phyloP scores from a whole-genome alignment of 2,797 vertebrate genomes.

The Lophotriccus pileatus region DNA sequence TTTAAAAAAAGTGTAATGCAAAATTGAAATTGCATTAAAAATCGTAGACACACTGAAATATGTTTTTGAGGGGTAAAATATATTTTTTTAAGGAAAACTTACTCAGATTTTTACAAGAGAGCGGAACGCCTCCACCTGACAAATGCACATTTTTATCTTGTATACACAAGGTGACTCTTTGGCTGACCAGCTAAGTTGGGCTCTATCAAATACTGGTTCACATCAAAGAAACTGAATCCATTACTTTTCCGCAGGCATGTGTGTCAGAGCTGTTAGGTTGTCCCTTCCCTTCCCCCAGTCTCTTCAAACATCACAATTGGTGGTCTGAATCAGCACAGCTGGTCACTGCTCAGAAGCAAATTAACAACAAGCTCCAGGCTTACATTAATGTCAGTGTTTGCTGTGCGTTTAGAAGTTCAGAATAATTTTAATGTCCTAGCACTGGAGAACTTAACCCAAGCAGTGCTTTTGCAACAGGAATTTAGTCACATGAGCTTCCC shows the following conservation, averaged over 20 bases:
- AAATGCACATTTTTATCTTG: not conserved
- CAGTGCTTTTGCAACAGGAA: not conserved
- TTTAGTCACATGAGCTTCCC: not conserved
- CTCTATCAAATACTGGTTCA: not conserved
- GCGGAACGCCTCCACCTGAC: fast-evolving
- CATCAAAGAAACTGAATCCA: not conserved
- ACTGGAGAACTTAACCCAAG: not conserved
- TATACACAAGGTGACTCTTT: not conserved
- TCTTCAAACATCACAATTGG: not conserved
- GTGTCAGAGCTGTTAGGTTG: not conserved
- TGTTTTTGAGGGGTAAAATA: not conserved
- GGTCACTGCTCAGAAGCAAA: not conserved
- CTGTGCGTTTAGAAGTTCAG: not conserved
- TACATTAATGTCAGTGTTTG: not conserved
- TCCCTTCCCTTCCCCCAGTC: not conserved
- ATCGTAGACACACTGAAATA: not conserved
- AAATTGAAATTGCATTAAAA: not conserved
- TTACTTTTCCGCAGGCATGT: not conserved
- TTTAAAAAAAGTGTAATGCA: not conserved
- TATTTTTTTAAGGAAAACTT: not conserved
- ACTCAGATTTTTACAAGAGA: not conserved
- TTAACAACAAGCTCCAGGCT: not conserved
- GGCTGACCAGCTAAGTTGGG: not conserved
- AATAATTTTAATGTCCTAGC: not conserved
- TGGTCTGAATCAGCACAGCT: not conserved